phyloP scores from a whole-genome alignment of 2,113 vertebrate species.

The Galeopterus variegatus region DNA sequence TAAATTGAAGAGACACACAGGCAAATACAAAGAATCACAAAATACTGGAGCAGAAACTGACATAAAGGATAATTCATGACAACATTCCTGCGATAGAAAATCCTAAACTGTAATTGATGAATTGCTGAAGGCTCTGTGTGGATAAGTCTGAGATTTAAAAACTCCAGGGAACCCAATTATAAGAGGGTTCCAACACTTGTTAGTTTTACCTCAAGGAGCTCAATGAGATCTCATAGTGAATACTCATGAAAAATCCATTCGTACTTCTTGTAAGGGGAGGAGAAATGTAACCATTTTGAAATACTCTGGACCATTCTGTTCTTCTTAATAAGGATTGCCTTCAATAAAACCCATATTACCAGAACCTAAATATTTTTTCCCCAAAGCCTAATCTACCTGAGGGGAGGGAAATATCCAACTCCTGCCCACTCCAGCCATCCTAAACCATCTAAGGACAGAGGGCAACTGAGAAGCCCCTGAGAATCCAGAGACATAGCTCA shows the following conservation, averaged over 20 bases:
- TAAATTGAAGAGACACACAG: neutral
- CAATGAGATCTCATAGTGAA: neutral
- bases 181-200: neutral
- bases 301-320: neutral
- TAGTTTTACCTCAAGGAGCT: neutral
- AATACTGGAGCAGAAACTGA: neutral
- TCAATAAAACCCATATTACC: neutral
- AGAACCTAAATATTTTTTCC: neutral
- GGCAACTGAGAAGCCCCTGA: no score
- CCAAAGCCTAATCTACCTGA: no score
- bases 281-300: neutral
- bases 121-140: neutral
- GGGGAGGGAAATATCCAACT: no score
- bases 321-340: neutral
- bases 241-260: neutral
- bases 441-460: no score
- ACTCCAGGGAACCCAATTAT: neutral
- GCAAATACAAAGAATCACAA: neutral
- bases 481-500: no score
- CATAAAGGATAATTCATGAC: neutral
- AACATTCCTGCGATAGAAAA: neutral
- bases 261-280: neutral
- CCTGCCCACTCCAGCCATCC: no score
- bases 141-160: neutral
- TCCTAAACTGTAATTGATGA: neutral